Evolutionary conservation across 1,140 invertebrate species (phyloP).

Genomic region (Diabrotica undecimpunctata): DNA sequence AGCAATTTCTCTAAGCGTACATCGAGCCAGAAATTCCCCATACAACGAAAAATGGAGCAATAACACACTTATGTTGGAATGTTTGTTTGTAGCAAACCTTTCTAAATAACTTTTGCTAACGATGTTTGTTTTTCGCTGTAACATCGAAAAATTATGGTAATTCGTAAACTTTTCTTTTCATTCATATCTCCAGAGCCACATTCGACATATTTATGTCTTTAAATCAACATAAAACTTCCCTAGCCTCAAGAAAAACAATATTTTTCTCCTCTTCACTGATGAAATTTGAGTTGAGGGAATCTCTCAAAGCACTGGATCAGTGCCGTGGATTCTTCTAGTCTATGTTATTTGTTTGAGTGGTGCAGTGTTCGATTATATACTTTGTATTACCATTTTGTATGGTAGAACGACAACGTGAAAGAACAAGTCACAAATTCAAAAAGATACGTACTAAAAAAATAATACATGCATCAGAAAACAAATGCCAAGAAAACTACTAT

Average conservation of each 20-base stretch:
- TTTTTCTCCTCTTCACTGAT: neutral
- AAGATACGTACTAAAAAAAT: too few relatives aligned
- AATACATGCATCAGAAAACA: too few relatives aligned
- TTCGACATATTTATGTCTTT: constrained; percentile 2
- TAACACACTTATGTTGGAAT: neutral
- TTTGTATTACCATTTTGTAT: too few relatives aligned
- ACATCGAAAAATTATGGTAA: neutral
- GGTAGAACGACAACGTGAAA: too few relatives aligned
- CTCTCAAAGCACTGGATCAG: neutral
- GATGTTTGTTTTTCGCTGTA: constrained; percentile 1
- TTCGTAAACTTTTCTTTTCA: neutral
- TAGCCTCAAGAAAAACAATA: neutral
- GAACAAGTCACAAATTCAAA: too few relatives aligned
- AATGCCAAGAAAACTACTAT: too few relatives aligned
- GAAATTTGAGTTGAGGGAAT: neutral
- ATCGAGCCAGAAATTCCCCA: too few relatives aligned
- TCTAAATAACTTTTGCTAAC: neutral
- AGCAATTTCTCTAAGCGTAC: neutral
- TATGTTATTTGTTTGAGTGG: too few relatives aligned
- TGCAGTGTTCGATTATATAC: too few relatives aligned
- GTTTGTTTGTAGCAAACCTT: too few relatives aligned
- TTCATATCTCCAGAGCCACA: constrained; percentile 1
- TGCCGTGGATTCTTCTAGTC: too few relatives aligned
- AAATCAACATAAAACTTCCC: constrained; percentile 1
- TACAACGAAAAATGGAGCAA: neutral